Conservation (phyloP, 1,140 invertebrate genomes). For the Zaprionus ornatus region DNA sequence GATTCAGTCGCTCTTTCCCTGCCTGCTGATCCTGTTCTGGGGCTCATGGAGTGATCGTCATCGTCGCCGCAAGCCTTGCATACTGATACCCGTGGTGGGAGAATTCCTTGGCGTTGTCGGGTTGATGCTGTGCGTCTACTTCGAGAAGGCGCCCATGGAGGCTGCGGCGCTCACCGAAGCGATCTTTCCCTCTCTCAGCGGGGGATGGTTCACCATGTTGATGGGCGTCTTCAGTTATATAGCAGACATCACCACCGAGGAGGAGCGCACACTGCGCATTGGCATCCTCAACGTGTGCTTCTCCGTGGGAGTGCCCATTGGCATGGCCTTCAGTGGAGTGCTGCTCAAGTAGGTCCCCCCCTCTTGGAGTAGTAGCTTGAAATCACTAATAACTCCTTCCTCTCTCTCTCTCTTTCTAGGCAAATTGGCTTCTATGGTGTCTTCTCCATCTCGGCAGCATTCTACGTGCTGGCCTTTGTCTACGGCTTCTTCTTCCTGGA, state of each 20-base stretch:
- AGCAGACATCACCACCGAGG: slow-evolving; percentile 91
- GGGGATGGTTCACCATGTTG: slow-evolving; percentile 93
- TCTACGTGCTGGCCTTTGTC: slow-evolving; percentile 90
- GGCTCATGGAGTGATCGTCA: slow-evolving; percentile 90
- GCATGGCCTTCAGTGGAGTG: slow-evolving; percentile 90
- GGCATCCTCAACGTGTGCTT: slow-evolving; percentile 93
- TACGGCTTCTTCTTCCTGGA: slow-evolving; percentile 86
- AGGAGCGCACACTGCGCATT: slow-evolving; percentile 91
- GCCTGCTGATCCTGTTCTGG: slow-evolving; percentile 90
- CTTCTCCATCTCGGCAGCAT: slow-evolving; percentile 88
- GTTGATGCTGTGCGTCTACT: slow-evolving; percentile 91
- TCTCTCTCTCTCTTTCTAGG: slow-evolving; percentile 73
- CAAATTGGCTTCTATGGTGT: slow-evolving; percentile 92
- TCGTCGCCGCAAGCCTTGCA: slow-evolving; percentile 92
- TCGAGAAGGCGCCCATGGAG: slow-evolving; percentile 91
- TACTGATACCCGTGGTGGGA: slow-evolving; percentile 92
- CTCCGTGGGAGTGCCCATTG: slow-evolving; percentile 91
- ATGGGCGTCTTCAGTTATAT: slow-evolving; percentile 96
- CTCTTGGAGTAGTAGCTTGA: background rate
- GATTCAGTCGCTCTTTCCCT: slow-evolving; percentile 90
- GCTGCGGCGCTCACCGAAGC: slow-evolving; percentile 90
- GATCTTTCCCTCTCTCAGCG: slow-evolving; percentile 90
- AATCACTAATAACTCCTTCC: background rate
- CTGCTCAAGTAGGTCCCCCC: slow-evolving; percentile 84
- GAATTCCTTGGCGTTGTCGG: slow-evolving; percentile 91